Base-by-base conservation (phyloP, 1,140 invertebrate genomes). In the Drosophila sucinea region DNA sequence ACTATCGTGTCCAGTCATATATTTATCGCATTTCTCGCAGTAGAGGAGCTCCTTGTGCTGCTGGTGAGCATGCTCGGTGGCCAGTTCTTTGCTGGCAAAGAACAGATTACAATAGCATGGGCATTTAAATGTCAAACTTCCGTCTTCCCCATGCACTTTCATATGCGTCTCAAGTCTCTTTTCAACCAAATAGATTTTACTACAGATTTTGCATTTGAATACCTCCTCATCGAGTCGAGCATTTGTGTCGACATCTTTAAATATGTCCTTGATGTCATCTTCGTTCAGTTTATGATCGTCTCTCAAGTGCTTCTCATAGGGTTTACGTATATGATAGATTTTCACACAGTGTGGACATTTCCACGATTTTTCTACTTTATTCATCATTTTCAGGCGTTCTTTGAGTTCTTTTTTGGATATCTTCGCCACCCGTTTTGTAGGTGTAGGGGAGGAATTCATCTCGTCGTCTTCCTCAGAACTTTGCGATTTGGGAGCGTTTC, bases 21-120 rank as follows among this genome's bases (percentile, higher is more conserved):
- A 81, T 73, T 92, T 93, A 67, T 92, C 90, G 60, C 92, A 93
- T 33, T 91, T 85, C 51, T 91, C 92, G 58, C 92, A 93, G 58
- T 86, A 91, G 47, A 93, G 70, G 54, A 91, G 62, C 55, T 92
- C 90, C 51, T 83, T 81, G 72, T 93, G 92, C 29, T 77, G 76
- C 29, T 79, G 71, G 40, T 86, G 75, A 29, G 92, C 90, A 65
- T 93, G 92, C 6, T 76, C 76, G 7, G 82, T 83, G 32, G 90
- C 82, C 65, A 92, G 84, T 38, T 92, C 90, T 64, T 92, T 91
- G 47, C 86, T 92, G 41, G 82, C 79, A 67, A 93, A 93, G 65
- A 78, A 89, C 29, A 82, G 60, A 38, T 87, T 87, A 70, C 92
- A 91, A 65, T 91, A 93, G 70, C 92, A 92, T 25, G 91, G 90